Base-by-base conservation (phyloP, 2,888 invertebrate genomes). In the Lobophora halterata region DNA sequence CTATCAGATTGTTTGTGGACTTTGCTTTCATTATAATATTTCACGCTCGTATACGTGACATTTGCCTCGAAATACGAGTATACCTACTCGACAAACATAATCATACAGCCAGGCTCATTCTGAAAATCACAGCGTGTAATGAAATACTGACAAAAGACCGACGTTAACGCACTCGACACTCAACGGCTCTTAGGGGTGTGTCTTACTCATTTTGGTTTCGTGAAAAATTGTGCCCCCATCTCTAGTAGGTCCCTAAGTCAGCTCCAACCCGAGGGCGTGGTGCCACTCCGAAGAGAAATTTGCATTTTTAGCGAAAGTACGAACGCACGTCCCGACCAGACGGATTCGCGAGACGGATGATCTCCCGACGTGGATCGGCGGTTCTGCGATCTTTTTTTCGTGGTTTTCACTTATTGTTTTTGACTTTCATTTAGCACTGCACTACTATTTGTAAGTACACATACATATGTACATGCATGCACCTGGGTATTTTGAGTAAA, bases 251-350 rank as follows among this genome's bases (percentile, higher is more conserved):
- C 65, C 66, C 62, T 61, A 65, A 70, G 71, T 74, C 71, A 74
- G 69, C 64, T 39, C 63, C 60, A 57, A 58, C 55, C 60, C 59
- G 70, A 67, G 72, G 83, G 83, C 82, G 83, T 79, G 80, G 76
- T 77, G 72, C 72, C 75, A 72, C 71, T 76, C 74, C 71, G 70
- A 71, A 65, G 61, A 59, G 60, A 61, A 76, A 87, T 85, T 87
- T 85, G 83, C 85, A 86, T 85, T 79, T 85, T 85, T 78, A 81
- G 83, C 79, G 79, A 75, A 78, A 80, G 76, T 76, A 79, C 77
- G 67, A 64, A 75, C 75, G 72, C 79, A 73, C 78, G 86, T 83
- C 85, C 52, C 50, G 47, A 57, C 55, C 85, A 85, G 83, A 82
- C 77, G 70, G 71, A 80, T 79, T 28, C 78, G 70, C 58, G 51